A percentile compares a stretch with the other conserved stretches of the same genome.
Evolutionary conservation across 2,797 vertebrate species (phyloP).

Genomic region (Lepilemur ruficaudatus): DNA sequence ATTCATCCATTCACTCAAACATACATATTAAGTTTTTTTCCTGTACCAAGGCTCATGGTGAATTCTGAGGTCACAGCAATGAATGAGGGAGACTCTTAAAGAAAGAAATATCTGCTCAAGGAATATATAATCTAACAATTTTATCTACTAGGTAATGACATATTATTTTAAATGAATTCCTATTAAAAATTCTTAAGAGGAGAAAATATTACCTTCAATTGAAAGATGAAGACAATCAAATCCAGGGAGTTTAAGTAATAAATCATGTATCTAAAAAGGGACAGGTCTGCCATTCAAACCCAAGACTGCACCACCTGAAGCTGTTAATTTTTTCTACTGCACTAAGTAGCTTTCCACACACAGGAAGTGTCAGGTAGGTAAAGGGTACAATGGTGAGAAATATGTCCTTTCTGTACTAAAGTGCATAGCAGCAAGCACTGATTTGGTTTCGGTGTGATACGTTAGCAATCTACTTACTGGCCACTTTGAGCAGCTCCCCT

Average conservation of each 20-base stretch:
- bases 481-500: background rate
- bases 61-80: background rate
- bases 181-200: background rate
- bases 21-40: background rate
- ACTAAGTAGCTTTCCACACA: background rate
- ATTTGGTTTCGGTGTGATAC: background rate
- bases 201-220: background rate
- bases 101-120: background rate
- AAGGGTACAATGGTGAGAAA: background rate
- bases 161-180: background rate
- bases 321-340: background rate
- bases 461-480: slow-evolving; percentile 35
- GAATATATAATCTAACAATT: background rate
- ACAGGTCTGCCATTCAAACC: background rate
- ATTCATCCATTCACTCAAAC: background rate
- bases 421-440: background rate
- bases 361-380: background rate
- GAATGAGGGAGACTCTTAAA: background rate
- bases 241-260: background rate
- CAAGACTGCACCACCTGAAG: background rate
- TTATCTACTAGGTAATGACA: background rate
- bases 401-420: background rate
- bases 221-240: background rate
- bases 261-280: background rate
- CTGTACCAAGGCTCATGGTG: background rate